Evolutionary conservation across 2,113 vertebrate genomes (phyloP).

Genomic region (Phycodurus eques): DNA sequence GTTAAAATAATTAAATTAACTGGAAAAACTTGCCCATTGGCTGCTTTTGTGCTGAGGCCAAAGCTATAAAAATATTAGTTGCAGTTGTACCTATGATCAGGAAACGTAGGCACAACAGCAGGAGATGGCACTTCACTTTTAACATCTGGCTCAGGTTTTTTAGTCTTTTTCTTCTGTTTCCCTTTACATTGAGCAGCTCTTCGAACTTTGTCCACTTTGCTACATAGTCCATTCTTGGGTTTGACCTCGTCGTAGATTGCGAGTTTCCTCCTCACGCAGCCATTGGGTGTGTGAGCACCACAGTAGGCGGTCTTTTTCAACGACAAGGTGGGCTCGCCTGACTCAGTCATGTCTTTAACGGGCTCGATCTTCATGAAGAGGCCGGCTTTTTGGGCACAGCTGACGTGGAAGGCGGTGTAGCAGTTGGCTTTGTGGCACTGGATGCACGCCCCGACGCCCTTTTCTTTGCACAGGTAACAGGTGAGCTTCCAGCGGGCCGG

Average conservation of each 20-base stretch:
- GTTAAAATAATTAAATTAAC: too few species aligned
- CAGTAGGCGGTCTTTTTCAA: slow-evolving; percentile 97
- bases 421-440: slow-evolving; percentile 99
- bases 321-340: slow-evolving; percentile 79
- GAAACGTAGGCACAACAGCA: slow-evolving; percentile 82
- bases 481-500: slow-evolving; percentile 96
- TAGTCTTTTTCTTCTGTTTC: slow-evolving; percentile 81
- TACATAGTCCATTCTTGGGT: slow-evolving; percentile 85
- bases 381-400: slow-evolving; percentile 91
- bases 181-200: slow-evolving; percentile 76
- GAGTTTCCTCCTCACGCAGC: slow-evolving; percentile 83
- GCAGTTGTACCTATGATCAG: slow-evolving; percentile 83
- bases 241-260: slow-evolving; percentile 86
- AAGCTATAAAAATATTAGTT: too few species aligned
- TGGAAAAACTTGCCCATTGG: too few species aligned
- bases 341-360: slow-evolving; percentile 78
- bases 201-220: slow-evolving; percentile 73
- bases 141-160: slow-evolving; percentile 78
- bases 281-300: slow-evolving; percentile 88
- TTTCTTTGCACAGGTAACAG: slow-evolving; percentile 98
- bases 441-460: slow-evolving; percentile 93
- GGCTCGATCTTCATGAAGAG: slow-evolving; percentile 99
- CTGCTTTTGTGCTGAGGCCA: too few species aligned
- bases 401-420: slow-evolving; percentile 97
- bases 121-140: slow-evolving; percentile 74